Evolutionary conservation across 2,888 invertebrate genomes (phyloP).

Genomic region (Rhamnusium bicolor): DNA sequence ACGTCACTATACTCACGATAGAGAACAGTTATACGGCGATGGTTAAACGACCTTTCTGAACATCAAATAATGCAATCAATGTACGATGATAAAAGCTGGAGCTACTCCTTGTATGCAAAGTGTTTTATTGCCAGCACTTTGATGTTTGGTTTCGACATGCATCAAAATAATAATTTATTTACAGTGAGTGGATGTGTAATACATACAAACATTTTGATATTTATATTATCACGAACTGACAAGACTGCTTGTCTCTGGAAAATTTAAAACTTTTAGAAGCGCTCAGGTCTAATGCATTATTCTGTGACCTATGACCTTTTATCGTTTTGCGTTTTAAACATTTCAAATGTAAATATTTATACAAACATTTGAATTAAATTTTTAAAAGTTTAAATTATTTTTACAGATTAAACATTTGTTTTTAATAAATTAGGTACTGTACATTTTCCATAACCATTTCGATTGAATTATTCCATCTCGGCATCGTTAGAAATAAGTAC

Average conservation of each 20-base stretch:
- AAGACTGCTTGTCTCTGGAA: background rate
- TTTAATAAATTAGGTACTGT: too few relatives aligned
- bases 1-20: conserved; percentile 45
- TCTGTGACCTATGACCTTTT: background rate
- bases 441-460: too few relatives aligned
- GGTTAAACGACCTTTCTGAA: conserved; percentile 50
- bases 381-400: background rate
- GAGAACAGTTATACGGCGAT: conserved; percentile 28
- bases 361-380: background rate
- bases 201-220: background rate
- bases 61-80: conserved; percentile 31
- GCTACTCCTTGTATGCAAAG: background rate
- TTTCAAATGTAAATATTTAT: background rate
- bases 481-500: too few relatives aligned
- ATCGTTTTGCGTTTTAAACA: background rate
- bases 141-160: background rate
- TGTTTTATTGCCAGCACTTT: conserved; percentile 1
- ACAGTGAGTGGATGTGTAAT: background rate
- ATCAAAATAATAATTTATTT: background rate
- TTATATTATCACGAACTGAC: background rate
- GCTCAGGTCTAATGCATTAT: background rate
- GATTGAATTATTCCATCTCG: too few relatives aligned
- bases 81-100: background rate
- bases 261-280: background rate
- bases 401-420: too few relatives aligned